Percentiles rank a stretch among this genome's conserved stretches.
Conservation (phyloP, 2,797 vertebrate species). For the Columba guinea region DNA sequence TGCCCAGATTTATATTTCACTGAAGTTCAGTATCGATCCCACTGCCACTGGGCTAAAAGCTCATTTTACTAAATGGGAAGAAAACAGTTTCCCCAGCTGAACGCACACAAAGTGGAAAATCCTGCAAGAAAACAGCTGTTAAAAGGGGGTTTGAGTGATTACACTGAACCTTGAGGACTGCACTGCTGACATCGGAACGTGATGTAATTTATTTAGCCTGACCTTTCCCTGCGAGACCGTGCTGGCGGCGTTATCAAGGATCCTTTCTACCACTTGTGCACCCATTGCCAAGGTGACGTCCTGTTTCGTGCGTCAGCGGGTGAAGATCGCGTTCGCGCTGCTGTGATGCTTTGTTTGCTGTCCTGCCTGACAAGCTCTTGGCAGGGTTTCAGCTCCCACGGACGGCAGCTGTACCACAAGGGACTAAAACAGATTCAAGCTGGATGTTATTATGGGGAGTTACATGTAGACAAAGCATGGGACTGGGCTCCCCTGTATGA, state of each 20-base stretch:
- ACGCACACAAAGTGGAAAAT: slow-evolving; percentile 28
- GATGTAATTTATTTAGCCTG: slow-evolving; percentile 45
- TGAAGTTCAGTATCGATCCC: slow-evolving; percentile 52
- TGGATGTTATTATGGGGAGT: background rate
- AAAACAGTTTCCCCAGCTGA: slow-evolving; percentile 39
- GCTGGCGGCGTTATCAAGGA: background rate
- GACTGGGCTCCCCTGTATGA: background rate
- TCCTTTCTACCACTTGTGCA: slow-evolving; percentile 11
- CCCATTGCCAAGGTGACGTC: slow-evolving; percentile 66
- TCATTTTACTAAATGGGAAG: slow-evolving; percentile 60
- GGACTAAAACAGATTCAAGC: slow-evolving; percentile 19
- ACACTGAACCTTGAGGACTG: background rate
- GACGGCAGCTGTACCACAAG: slow-evolving; percentile 31
- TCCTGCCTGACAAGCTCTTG: slow-evolving; percentile 60
- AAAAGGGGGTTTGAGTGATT: background rate
- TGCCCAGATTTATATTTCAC: slow-evolving; percentile 57
- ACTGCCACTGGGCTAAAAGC: slow-evolving; percentile 10
- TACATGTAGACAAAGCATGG: background rate
- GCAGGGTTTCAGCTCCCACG: slow-evolving; percentile 42
- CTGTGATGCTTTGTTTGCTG: slow-evolving; percentile 58
- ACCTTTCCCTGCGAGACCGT: slow-evolving; percentile 37
- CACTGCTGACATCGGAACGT: background rate
- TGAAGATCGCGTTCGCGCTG: background rate
- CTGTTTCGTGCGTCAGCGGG: slow-evolving; percentile 32
- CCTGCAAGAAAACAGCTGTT: slow-evolving; percentile 21